These are phyloP conservation scores for Decapterus maruadsi DNA, from an alignment of 2,797 vertebrate genomes.

Conservation along the genomic window DNA sequence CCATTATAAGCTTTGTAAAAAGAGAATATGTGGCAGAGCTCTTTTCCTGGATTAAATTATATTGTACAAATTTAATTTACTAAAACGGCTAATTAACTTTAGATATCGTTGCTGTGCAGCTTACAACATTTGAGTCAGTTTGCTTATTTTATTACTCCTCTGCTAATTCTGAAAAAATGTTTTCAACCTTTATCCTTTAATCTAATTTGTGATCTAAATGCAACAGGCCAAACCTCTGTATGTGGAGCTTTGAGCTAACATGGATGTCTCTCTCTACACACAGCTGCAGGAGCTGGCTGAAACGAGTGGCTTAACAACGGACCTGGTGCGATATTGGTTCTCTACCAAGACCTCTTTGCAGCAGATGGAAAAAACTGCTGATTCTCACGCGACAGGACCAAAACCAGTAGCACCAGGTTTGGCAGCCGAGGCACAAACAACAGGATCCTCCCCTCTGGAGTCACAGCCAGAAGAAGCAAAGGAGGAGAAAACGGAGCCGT, in stretches of 20 bases:
- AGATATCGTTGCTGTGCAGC: neutral
- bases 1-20: neutral
- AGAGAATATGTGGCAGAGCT: neutral
- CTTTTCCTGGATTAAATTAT: neutral
- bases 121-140: neutral
- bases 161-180: neutral
- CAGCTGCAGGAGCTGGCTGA: constrained; percentile 89
- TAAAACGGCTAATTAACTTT: constrained; percentile 1
- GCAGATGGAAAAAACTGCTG: constrained; percentile 48
- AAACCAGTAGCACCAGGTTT: constrained; percentile 24
- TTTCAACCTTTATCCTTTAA: neutral
- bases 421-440: constrained; percentile 35
- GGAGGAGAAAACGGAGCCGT: constrained; percentile 75
- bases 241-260: neutral
- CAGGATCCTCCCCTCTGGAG: constrained; percentile 63
- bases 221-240: neutral
- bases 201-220: neutral
- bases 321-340: constrained; percentile 93
- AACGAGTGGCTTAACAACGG: constrained; percentile 86
- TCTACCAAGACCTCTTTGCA: constrained; percentile 76
- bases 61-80: neutral
- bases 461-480: constrained; percentile 64
- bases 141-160: neutral
- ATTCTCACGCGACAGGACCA: constrained; percentile 18
- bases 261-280: constrained; percentile 14